phyloP scores from a whole-genome alignment of 2,113 vertebrate species.

The Ciconia stormi region DNA sequence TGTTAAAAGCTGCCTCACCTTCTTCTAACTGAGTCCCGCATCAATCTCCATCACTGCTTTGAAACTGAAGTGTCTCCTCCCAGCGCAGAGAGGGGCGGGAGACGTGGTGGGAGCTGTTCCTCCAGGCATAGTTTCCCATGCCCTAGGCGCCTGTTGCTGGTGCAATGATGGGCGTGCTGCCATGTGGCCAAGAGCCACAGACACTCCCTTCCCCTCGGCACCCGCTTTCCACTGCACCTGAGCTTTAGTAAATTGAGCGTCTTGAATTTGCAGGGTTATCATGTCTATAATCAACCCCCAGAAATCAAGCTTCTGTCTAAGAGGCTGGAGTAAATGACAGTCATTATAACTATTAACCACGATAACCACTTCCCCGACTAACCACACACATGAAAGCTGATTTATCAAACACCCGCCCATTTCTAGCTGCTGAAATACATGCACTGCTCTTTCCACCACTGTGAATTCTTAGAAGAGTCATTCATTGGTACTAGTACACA shows the following conservation, averaged over 20 bases:
- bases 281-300: background rate
- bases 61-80: rapidly evolving
- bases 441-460: background rate
- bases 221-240: background rate
- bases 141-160: background rate
- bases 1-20: background rate
- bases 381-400: background rate
- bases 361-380: background rate
- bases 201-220: background rate
- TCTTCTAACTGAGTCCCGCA: background rate
- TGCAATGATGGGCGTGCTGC: background rate
- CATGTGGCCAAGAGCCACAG: background rate
- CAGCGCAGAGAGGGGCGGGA: background rate
- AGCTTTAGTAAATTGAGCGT: background rate
- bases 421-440: background rate
- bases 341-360: background rate
- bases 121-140: background rate
- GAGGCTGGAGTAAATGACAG: background rate
- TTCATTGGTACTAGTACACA: background rate
- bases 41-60: background rate
- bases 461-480: background rate
- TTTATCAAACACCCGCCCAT: background rate
- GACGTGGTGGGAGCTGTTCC: background rate
- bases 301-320: background rate
- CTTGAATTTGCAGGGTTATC: background rate